These are phyloP conservation scores for Amblyteles armatorius DNA, from an alignment of 2,888 invertebrate species.

Conservation along the genomic window DNA sequence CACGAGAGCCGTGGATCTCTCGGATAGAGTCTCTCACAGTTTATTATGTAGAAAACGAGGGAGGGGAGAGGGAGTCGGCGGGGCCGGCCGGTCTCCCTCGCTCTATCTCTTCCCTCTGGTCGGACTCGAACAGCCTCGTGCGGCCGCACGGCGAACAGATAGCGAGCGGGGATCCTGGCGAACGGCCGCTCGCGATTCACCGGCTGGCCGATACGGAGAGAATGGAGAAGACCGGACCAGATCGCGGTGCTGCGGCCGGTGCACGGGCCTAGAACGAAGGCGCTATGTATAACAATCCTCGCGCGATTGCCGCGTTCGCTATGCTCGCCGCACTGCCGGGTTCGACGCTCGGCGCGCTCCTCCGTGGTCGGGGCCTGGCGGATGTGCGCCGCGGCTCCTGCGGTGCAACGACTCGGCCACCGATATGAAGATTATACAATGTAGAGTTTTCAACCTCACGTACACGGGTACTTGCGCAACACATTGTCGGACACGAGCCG, in stretches of 20 bases:
- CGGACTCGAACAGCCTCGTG: conserved; percentile 49
- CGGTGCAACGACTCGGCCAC: conserved; percentile 1
- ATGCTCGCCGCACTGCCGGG: conserved; percentile 74
- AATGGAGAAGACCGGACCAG: conserved; percentile 54
- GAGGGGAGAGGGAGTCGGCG: not conserved
- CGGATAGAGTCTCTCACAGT: conserved; percentile 53
- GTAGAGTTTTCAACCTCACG: not conserved
- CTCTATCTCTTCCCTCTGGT: conserved; percentile 36
- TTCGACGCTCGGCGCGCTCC: conserved; percentile 74
- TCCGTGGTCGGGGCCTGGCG: conserved; percentile 19
- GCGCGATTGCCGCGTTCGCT: conserved; percentile 74
- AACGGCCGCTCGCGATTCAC: conserved; percentile 44
- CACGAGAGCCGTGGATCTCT: conserved; percentile 58
- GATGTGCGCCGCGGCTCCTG: conserved; percentile 38
- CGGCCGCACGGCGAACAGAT: conserved; percentile 61
- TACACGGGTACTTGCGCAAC: not conserved
- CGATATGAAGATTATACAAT: conserved; percentile 26
- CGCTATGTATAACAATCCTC: conserved; percentile 78
- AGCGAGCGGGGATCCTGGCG: conserved; percentile 67
- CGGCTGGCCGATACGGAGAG: conserved; percentile 55
- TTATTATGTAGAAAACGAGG: conserved; percentile 67
- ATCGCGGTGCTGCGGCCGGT: conserved; percentile 59
- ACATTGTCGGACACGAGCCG: not conserved
- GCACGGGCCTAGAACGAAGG: conserved; percentile 70
- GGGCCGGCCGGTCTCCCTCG: not conserved